These are phyloP conservation scores for Isurus oxyrinchus DNA, from an alignment of 2,113 vertebrate genomes.

Conservation along the genomic window DNA sequence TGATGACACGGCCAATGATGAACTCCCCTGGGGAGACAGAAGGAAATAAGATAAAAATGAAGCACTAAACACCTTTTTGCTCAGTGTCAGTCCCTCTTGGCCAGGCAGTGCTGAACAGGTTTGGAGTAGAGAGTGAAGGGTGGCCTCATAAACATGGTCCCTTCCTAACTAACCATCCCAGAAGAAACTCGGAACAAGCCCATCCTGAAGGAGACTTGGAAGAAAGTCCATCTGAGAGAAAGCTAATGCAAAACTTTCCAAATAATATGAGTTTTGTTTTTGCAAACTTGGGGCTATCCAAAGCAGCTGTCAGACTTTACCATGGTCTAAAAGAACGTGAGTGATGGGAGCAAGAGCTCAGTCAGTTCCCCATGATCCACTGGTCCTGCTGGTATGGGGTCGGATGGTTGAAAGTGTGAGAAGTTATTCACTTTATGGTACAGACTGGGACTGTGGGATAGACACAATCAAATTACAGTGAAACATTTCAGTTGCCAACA, in stretches of 20 bases:
- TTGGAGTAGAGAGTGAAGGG: neutral
- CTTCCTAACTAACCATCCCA: neutral
- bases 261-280: neutral
- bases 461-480: neutral
- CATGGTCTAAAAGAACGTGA: neutral
- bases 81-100: neutral
- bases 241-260: neutral
- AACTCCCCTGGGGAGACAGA: constrained; percentile 57
- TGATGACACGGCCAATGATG: constrained; percentile 66
- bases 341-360: neutral
- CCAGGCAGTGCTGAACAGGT: neutral
- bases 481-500: neutral
- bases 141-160: too few species aligned
- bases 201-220: neutral
- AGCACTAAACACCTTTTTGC: neutral
- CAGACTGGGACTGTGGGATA: neutral
- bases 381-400: too few species aligned
- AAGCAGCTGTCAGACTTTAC: neutral
- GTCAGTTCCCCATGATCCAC: neutral
- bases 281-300: neutral
- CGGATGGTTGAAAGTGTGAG: neutral
- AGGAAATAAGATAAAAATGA: neutral
- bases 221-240: neutral
- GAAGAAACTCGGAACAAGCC: too few species aligned
- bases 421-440: neutral